Base-by-base conservation (phyloP, 2,888 invertebrate genomes). In the Drosophila multiciliata region DNA sequence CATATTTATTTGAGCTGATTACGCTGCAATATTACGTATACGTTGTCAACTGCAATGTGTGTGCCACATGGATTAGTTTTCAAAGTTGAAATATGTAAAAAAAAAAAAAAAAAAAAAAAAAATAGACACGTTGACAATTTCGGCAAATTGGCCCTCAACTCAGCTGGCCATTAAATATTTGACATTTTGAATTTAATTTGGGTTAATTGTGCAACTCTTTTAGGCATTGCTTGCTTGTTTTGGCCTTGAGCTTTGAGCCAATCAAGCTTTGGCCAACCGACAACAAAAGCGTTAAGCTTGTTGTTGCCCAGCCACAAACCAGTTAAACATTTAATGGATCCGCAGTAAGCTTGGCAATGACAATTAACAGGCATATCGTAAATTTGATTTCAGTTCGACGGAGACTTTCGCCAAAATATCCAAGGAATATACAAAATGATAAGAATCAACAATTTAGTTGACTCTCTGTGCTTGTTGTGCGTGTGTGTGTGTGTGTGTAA, bases 401-500 rank as follows among this genome's bases (percentile, higher is more conserved):
- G 15, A 1, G 15, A 23, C 20, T 23, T 45, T 26, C 26, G 15
- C 17, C 2, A 23, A 45, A 45, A 23, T 23, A 23, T 45, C 23
- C 45, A 23, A 45, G 12, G 26, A 45, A 45, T 45, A 8, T 23
- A 23, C 45, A 4, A 45, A 45, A 4, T 23, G 45, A 45, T 45
- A 45, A 1, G 8, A 45, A 45, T 45, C 45, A 45, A 45, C 15
- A 15, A 23, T 45, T 23, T 23, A 15, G 23, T 15, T 45, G 15
- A 15, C 17, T 38, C 38, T 1, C 17, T 38, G 17, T 38, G 8
- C 8, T 38, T 38, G 26, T 12, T 42, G 20, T 45, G 7, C 1
- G 3, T 20, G 45, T 17, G 9, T 49, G 38, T 17, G 40, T 50
- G 36, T 17, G 32, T 65, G 8, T 26, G 26, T 70, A 29, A 45